These are phyloP conservation scores for Parauchenoglanis punctatus DNA, from an alignment of 2,797 vertebrate species.

Conservation along the genomic window DNA sequence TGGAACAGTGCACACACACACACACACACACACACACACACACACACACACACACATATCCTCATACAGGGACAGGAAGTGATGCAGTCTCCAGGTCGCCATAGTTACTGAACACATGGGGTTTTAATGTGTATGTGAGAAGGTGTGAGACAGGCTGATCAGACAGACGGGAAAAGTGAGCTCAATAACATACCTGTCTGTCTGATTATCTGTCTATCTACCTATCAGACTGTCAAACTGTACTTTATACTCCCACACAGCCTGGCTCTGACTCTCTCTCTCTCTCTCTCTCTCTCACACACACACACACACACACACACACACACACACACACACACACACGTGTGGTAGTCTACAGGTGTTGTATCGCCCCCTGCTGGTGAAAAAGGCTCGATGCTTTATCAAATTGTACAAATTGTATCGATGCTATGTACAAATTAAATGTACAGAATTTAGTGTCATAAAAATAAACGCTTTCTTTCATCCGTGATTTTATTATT, in stretches of 20 bases:
- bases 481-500: too few species aligned
- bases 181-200: conserved; percentile 17
- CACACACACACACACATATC: conserved; percentile 1
- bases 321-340: background rate
- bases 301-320: background rate
- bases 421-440: background rate
- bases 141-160: conserved; percentile 9
- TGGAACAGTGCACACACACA: conserved; percentile 14
- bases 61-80: background rate
- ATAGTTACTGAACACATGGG: conserved; percentile 4
- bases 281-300: background rate
- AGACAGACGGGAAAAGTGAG: background rate
- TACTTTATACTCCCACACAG: conserved; percentile 14
- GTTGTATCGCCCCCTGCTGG: conserved; percentile 10
- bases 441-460: background rate
- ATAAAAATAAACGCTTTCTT: background rate
- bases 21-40: conserved; percentile 16
- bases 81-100: background rate
- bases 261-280: too few species aligned
- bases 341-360: background rate
- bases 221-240: background rate
- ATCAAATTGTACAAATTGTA: too few species aligned
- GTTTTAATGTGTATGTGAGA: background rate
- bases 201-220: background rate
- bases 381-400: background rate